Percentiles rank a stretch among this genome's conserved stretches.
Evolutionary conservation across 30 jellyfish, hydroid and myxozoan species (phyloP).

Genomic region (Chironex yamaguchii): DNA sequence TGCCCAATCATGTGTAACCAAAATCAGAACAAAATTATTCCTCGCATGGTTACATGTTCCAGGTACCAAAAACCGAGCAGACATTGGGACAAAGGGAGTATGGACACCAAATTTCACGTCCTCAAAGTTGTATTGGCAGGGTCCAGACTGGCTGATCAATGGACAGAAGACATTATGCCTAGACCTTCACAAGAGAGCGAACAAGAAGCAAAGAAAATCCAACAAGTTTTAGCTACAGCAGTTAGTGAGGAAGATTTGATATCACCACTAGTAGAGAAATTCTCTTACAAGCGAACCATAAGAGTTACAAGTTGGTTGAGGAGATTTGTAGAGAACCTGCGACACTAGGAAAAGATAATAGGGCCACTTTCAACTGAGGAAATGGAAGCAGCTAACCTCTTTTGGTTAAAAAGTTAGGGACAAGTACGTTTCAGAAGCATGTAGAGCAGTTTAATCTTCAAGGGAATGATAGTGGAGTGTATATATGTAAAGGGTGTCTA

Average conservation of each 20-base stretch:
- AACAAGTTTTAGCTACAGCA: neutral
- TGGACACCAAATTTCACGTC: neutral
- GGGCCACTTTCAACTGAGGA: constrained; percentile 30
- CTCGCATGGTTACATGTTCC: neutral
- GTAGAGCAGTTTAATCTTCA: neutral
- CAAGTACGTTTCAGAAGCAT: neutral
- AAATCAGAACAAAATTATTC: neutral
- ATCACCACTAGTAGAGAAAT: no score
- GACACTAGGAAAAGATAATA: no score
- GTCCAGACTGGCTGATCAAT: neutral
- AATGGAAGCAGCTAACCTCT: constrained; percentile 19
- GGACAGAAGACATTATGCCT: neutral
- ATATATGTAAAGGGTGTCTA: constrained; percentile 9
- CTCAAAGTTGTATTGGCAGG: neutral
- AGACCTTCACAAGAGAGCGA: neutral
- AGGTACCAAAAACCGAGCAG: neutral
- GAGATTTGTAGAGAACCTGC: constrained; percentile 39
- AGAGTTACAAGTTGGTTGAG: neutral
- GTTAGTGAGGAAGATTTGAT: neutral
- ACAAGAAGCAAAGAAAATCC: neutral
- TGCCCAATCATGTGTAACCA: neutral
- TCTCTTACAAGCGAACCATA: neutral
- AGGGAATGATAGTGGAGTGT: neutral
- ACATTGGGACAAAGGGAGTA: neutral
- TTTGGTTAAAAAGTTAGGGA: neutral